Conservation (phyloP, 2,797 vertebrate species). For the Poeciliopsis turneri region DNA sequence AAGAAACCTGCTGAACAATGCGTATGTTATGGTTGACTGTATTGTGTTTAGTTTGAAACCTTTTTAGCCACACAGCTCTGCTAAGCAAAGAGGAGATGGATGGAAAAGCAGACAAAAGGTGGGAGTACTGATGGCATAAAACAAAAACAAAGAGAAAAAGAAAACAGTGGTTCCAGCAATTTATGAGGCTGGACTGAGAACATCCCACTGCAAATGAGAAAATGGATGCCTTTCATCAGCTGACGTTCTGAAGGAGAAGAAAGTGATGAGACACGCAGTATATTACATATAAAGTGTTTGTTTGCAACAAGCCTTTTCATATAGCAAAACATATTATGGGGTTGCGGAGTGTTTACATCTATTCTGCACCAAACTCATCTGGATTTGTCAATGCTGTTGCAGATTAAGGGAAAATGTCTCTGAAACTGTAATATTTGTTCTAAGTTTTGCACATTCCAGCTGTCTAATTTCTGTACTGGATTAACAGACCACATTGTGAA, state of each 20-base stretch:
- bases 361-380: neutral
- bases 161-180: slow-evolving; percentile 32
- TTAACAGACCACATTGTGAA: neutral
- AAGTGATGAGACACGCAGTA: slow-evolving; percentile 52
- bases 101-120: neutral
- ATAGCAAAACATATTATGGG: slow-evolving; percentile 16
- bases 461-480: neutral
- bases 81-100: neutral
- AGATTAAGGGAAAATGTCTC: neutral
- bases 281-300: slow-evolving; percentile 45
- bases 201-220: slow-evolving; percentile 54
- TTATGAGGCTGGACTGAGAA: neutral
- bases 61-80: neutral
- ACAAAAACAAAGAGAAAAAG: slow-evolving; percentile 12
- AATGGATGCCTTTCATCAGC: slow-evolving; percentile 65
- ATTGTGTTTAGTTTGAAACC: neutral
- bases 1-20: neutral
- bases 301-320: slow-evolving; percentile 62
- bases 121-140: neutral
- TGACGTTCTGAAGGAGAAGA: slow-evolving; percentile 52
- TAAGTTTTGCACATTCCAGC: neutral
- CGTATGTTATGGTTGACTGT: neutral
- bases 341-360: neutral
- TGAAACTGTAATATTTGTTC: neutral
- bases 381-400: neutral